A percentile compares a stretch with the other conserved stretches of the same genome.
Evolutionary conservation across 1,140 invertebrate species (phyloP).

Genomic region (Philopotamus ludificatus): DNA sequence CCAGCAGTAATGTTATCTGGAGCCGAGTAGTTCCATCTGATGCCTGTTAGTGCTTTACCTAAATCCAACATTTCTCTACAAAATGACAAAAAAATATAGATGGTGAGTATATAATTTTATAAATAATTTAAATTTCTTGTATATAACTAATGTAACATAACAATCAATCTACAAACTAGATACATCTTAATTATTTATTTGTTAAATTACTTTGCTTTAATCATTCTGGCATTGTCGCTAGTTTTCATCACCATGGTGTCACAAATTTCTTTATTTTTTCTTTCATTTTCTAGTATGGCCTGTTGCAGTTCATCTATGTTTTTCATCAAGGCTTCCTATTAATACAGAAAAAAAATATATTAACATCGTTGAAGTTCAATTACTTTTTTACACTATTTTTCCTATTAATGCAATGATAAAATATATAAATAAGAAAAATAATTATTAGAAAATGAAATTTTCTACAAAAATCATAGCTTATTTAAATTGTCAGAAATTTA

Average conservation of each 20-base stretch:
- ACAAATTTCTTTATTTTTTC: slow-evolving; percentile 44
- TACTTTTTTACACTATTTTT: too few relatives aligned
- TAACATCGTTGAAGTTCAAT: neutral
- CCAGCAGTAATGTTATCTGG: slow-evolving; percentile 47
- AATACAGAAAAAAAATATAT: neutral
- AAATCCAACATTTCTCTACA: slow-evolving; percentile 47
- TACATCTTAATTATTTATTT: too few relatives aligned
- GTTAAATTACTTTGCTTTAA: slow-evolving; percentile 50
- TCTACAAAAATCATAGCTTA: too few relatives aligned
- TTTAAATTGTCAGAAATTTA: too few relatives aligned
- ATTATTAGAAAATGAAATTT: too few relatives aligned
- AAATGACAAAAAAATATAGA: neutral
- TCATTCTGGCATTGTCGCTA: slow-evolving; percentile 47
- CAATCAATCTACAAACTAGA: too few relatives aligned
- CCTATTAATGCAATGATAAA: too few relatives aligned
- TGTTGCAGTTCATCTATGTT: slow-evolving; percentile 44
- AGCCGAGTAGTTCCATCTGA: slow-evolving; percentile 48
- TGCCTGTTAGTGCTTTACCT: slow-evolving; percentile 48
- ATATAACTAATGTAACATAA: neutral
- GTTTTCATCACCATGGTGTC: slow-evolving; percentile 46
- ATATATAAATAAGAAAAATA: too few relatives aligned
- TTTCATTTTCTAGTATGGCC: slow-evolving; percentile 44
- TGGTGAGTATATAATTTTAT: neutral
- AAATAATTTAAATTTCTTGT: neutral
- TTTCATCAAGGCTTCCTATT: slow-evolving; percentile 45